Evolutionary conservation across 2,797 vertebrate genomes (phyloP).

Genomic region (Crocidura indochinensis): DNA sequence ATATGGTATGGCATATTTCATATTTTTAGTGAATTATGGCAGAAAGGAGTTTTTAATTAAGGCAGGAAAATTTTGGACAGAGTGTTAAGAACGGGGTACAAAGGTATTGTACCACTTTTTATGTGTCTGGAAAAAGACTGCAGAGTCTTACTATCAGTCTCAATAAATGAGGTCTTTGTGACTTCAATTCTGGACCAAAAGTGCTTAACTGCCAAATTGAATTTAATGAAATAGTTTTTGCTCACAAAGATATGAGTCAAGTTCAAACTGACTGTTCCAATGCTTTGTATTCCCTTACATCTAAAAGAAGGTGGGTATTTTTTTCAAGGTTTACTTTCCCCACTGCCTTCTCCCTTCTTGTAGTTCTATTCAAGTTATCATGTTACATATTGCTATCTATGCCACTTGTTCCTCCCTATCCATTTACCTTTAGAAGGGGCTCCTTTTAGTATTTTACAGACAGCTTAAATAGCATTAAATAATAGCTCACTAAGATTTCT

Average conservation of each 20-base stretch:
- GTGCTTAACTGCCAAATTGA: neutral
- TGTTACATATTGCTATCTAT: neutral
- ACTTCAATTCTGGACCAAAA: neutral
- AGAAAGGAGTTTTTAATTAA: neutral
- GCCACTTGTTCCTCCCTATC: neutral
- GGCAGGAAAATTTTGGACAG: neutral
- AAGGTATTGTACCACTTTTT: neutral
- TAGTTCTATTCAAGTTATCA: neutral
- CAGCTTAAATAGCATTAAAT: neutral
- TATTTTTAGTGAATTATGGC: neutral
- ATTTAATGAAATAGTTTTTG: constrained; percentile 25
- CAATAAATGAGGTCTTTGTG: neutral
- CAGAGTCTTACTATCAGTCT: neutral
- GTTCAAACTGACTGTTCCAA: neutral
- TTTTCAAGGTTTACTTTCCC: neutral
- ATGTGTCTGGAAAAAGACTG: neutral
- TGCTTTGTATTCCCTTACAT: neutral
- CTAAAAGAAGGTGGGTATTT: neutral
- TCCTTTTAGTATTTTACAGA: neutral
- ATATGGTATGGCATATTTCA: no score
- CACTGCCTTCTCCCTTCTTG: neutral
- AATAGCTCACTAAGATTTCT: neutral
- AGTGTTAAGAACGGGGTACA: neutral
- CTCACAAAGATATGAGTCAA: constrained; percentile 14
- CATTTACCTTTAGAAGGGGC: neutral